Percentiles rank a stretch among this genome's conserved stretches.
These are phyloP conservation scores for Aldabrachelys gigantea DNA, from an alignment of 2,113 vertebrate species.

Conservation along the genomic window DNA sequence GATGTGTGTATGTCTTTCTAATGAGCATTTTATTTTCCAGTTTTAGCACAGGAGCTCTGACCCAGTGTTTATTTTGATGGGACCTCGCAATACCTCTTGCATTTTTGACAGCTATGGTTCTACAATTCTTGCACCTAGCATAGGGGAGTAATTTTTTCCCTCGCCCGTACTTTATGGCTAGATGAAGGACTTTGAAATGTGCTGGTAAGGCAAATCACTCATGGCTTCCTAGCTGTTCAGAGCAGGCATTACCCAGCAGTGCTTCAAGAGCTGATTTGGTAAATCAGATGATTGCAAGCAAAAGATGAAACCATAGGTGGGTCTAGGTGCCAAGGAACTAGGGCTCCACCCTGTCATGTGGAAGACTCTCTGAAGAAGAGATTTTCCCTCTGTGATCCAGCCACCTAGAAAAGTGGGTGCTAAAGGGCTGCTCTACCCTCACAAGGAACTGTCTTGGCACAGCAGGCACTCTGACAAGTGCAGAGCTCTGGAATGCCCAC, in stretches of 20 bases:
- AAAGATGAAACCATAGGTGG: not conserved
- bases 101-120: not conserved
- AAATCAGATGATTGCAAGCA: not conserved
- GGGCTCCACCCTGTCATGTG: not conserved
- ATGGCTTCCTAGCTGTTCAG: not conserved
- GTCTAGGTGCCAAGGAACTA: not conserved
- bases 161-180: not conserved
- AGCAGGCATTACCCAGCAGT: rapidly evolving
- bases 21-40: not conserved
- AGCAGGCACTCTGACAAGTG: not conserved
- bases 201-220: not conserved
- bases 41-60: rapidly evolving
- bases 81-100: not conserved
- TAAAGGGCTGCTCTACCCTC: not conserved
- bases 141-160: not conserved
- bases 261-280: not conserved
- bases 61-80: not conserved
- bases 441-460: not conserved
- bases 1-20: not conserved
- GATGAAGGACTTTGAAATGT: not conserved
- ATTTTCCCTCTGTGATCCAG: not conserved
- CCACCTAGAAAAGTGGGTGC: not conserved
- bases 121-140: not conserved
- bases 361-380: not conserved
- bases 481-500: not conserved